These are phyloP conservation scores for Chorisops tibialis DNA, from an alignment of 2,888 invertebrate species.

Conservation along the genomic window DNA sequence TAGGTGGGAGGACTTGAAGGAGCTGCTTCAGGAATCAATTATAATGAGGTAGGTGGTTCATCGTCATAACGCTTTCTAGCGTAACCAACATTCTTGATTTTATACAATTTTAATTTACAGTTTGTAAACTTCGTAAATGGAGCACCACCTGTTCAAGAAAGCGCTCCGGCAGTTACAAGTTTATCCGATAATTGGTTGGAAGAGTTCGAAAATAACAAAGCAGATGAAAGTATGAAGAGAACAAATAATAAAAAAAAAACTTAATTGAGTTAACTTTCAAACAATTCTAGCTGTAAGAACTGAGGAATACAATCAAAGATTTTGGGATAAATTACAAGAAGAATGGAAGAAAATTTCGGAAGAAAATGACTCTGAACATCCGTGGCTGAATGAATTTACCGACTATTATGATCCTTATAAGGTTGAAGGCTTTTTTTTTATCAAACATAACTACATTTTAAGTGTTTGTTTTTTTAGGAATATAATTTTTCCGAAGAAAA, in stretches of 20 bases:
- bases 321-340: conserved; percentile 65
- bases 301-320: conserved; percentile 60
- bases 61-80: neutral
- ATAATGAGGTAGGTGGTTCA: conserved; percentile 1
- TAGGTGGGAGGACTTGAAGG: neutral
- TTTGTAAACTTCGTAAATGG: conserved; percentile 43
- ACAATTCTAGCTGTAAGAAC: conserved; percentile 53
- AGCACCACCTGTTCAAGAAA: conserved; percentile 50
- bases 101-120: conserved; percentile 4
- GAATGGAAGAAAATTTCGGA: conserved; percentile 74
- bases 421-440: conserved; percentile 44
- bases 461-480: conserved; percentile 54
- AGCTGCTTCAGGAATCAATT: neutral
- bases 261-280: neutral
- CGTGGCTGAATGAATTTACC: conserved; percentile 70
- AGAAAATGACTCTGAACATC: conserved; percentile 57
- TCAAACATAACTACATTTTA: neutral
- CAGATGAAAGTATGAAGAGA: conserved; percentile 54
- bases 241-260: too few relatives aligned
- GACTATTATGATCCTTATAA: conserved; percentile 63
- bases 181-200: conserved; percentile 49
- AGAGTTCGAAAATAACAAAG: conserved; percentile 58
- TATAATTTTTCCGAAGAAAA: conserved; percentile 82
- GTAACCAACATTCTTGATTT: neutral
- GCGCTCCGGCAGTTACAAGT: conserved; percentile 42